Percentiles rank a stretch among this genome's conserved stretches.
phyloP scores from a whole-genome alignment of 2,113 vertebrate species.

The Sisor rabdophorus region DNA sequence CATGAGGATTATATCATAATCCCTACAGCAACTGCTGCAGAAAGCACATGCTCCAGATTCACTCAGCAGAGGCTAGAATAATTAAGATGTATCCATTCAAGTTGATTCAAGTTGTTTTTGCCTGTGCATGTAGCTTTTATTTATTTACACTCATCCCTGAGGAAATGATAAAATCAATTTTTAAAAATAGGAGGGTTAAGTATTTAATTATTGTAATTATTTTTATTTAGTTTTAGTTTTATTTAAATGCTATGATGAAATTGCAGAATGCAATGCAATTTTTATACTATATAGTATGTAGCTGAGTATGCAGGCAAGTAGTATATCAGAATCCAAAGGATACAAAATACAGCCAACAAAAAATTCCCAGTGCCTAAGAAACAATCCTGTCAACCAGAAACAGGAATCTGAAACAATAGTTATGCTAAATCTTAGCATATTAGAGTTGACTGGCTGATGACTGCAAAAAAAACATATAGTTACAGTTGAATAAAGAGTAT shows the following conservation, averaged over 20 bases:
- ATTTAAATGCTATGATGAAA: not conserved
- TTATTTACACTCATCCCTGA: not conserved
- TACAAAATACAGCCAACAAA: too few species aligned
- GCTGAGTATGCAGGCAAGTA: too few species aligned
- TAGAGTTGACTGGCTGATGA: not conserved
- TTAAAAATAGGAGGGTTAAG: not conserved
- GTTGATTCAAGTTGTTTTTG: not conserved
- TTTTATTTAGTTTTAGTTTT: not conserved
- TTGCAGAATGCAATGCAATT: too few species aligned
- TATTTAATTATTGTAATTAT: not conserved
- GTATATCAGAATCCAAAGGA: too few species aligned
- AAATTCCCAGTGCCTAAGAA: too few species aligned
- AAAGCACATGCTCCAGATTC: conserved; percentile 33
- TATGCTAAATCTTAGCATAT: not conserved
- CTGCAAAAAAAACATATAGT: too few species aligned
- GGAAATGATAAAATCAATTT: not conserved
- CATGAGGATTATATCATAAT: conserved; percentile 50
- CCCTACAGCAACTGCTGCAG: conserved; percentile 48
- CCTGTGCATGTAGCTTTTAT: not conserved
- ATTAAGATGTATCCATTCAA: conserved; percentile 45
- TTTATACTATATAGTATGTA: too few species aligned
- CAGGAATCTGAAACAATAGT: not conserved
- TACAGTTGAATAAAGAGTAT: not conserved
- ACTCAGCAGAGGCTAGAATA: conserved; percentile 25
- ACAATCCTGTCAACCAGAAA: not conserved